Base-by-base conservation (phyloP, 2,888 invertebrate species). In the Trissolcus japonicus region DNA sequence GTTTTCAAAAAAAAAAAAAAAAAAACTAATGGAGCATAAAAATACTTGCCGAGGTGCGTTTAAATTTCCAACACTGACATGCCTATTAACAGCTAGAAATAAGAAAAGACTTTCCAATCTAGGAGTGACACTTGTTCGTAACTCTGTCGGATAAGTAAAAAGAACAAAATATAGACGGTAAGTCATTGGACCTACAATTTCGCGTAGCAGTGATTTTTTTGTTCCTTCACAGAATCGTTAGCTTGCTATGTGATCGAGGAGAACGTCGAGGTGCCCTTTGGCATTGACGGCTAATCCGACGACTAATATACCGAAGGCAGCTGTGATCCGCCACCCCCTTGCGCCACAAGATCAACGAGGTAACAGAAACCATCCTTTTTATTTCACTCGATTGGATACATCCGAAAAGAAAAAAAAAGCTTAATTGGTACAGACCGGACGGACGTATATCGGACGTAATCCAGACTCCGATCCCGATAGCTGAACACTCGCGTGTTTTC, bases 251-350 rank as follows among this genome's bases (percentile, higher is more conserved):
- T 74, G 72, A 79, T 79, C 76, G 72, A 77, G 78, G 75, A 79
- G 78, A 78, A 81, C 80, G 75, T 78, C 80, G 80, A 78, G 80
- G 80, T 80, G 82, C 79, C 83, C 79, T 83, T 83, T 84, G 79
- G 81, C 80, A 80, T 82, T 82, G 84, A 85, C 84, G 81, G 83
- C 85, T 86, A 85, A 85, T 86, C 84, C 83, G 78, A 76, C 81
- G 83, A 81, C 83, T 85, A 84, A 85, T 83, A 85, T 85, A 82
- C 80, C 79, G 78, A 78, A 79, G 79, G 79, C 80, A 69, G 76
- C 76, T 76, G 79, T 61, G 79, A 76, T 67, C 76, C 55, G 72
- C 79, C 79, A 80, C 79, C 82, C 83, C 80, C 82, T 79, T 67
- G 65, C 72, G 16, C 76, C 63, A 51, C 62, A 79, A 67, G 75